phyloP scores from a whole-genome alignment of 2,888 invertebrate genomes.

The Podotricha telesiphe region DNA sequence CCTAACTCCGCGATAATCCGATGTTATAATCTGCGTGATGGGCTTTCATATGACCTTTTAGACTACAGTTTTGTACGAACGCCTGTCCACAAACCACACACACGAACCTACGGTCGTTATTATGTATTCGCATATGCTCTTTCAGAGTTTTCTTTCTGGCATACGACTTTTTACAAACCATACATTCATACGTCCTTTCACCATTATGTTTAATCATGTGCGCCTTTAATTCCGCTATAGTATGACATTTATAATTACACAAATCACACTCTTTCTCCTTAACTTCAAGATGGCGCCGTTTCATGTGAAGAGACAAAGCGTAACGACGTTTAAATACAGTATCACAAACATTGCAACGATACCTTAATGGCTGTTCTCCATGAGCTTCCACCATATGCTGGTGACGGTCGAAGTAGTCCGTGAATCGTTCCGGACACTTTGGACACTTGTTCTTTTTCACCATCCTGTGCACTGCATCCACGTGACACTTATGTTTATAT shows the following conservation, averaged over 20 bases:
- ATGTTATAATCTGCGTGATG: slow-evolving; percentile 56
- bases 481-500: slow-evolving; percentile 65
- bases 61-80: slow-evolving; percentile 75
- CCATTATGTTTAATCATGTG: slow-evolving; percentile 60
- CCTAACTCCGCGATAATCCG: slow-evolving; percentile 9
- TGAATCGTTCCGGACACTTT: slow-evolving; percentile 64
- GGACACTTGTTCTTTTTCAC: slow-evolving; percentile 66
- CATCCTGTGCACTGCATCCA: slow-evolving; percentile 62
- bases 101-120: slow-evolving; percentile 63
- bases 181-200: slow-evolving; percentile 59
- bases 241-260: slow-evolving; percentile 62
- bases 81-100: slow-evolving; percentile 74
- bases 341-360: slow-evolving; percentile 66
- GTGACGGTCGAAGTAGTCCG: slow-evolving; percentile 66
- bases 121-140: slow-evolving; percentile 62
- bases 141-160: slow-evolving; percentile 60
- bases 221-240: slow-evolving; percentile 52
- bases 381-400: slow-evolving; percentile 67
- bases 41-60: slow-evolving; percentile 73
- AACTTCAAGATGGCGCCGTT: slow-evolving; percentile 66
- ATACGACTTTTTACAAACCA: slow-evolving; percentile 67
- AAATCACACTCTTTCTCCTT: slow-evolving; percentile 57
- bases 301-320: slow-evolving; percentile 62
- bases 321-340: slow-evolving; percentile 49
- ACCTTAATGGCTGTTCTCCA: slow-evolving; percentile 60